Base-by-base conservation (phyloP, 2,888 invertebrate genomes). In the Caradrina clavipalpis region DNA sequence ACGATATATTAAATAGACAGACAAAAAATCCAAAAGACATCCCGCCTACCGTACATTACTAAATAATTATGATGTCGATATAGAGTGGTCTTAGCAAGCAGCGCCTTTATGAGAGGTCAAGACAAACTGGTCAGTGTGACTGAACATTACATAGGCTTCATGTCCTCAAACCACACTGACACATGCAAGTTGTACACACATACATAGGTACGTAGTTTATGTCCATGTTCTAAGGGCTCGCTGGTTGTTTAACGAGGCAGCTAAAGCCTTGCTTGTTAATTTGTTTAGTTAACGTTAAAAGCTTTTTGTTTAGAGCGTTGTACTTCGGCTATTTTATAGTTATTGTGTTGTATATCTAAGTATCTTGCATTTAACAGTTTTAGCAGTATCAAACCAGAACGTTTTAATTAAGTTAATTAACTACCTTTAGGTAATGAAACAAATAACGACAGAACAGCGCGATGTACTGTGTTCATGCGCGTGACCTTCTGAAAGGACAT, bases 131-230 rank as follows among this genome's bases (percentile, higher is more conserved):
- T 49, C 42, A 11, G 11, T 21, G 50, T 45, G 42, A 58, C 58
- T 50, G 26, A 67, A 80, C 82, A 58, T 76, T 82, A 54, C 47
- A 78, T 21, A 72, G 82, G 82, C 83, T 82, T 82, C 82, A 17
- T 54, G 73, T 64, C 78, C 78, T 80, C 76, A 76, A 53, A 59
- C 45, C 58, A 53, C 59, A 55, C 60, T 51, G 54, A 78, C 59
- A 66, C 69, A 61, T 63, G 60, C 60, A 69, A 47, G 72, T 67
- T 47, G 26, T 59, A 61, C 22, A 56, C 13, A 15, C 21, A 7
- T 35, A 15, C 42, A 21, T 39, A 49, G 10, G 10, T 7, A 39
- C 39, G 2, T 17, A 49, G 22, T 61, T 42, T 21, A 60, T 56
- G 39, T 22, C 31, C 47, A 21, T 64, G 59, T 56, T 53, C 5